Evolutionary conservation across 2,797 vertebrate genomes (phyloP).

Genomic region (Chaunax sp.): DNA sequence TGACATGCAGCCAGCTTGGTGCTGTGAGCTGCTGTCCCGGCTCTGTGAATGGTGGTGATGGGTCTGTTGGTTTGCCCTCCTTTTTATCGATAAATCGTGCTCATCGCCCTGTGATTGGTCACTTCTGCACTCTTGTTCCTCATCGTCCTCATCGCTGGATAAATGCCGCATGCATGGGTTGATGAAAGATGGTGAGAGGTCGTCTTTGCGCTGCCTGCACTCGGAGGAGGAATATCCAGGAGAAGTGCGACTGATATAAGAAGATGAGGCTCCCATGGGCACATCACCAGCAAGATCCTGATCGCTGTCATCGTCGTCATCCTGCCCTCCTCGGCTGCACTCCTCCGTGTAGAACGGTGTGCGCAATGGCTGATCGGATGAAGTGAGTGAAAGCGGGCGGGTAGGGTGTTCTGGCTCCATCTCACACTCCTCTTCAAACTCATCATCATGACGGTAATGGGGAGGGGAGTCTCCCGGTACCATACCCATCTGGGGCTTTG

Average conservation of each 20-base stretch:
- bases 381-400: slow-evolving; percentile 88
- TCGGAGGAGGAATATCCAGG: slow-evolving; percentile 88
- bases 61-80: slow-evolving; percentile 79
- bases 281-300: slow-evolving; percentile 64
- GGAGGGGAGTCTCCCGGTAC: slow-evolving; percentile 83
- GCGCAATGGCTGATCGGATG: slow-evolving; percentile 84
- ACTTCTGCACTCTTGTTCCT: slow-evolving; percentile 83
- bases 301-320: slow-evolving; percentile 72
- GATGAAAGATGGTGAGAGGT: slow-evolving; percentile 96
- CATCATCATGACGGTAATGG: slow-evolving; percentile 83
- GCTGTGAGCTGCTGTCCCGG: slow-evolving; percentile 69
- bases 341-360: slow-evolving; percentile 79
- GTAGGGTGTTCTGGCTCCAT: slow-evolving; percentile 85
- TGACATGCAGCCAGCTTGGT: slow-evolving; percentile 81
- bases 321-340: slow-evolving; percentile 69
- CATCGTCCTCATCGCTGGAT: slow-evolving; percentile 89
- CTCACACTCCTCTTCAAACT: slow-evolving; percentile 85
- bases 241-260: slow-evolving; percentile 76
- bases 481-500: slow-evolving; percentile 79
- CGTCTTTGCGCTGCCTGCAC: slow-evolving; percentile 87
- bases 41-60: slow-evolving; percentile 63
- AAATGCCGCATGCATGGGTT: slow-evolving; percentile 90
- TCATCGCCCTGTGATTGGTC: slow-evolving; percentile 81
- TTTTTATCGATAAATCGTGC: slow-evolving; percentile 86
- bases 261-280: slow-evolving; percentile 72